A percentile compares a stretch with the other conserved stretches of the same genome.
Conservation (phyloP, 2,113 vertebrate genomes). For the Rhea americana region DNA sequence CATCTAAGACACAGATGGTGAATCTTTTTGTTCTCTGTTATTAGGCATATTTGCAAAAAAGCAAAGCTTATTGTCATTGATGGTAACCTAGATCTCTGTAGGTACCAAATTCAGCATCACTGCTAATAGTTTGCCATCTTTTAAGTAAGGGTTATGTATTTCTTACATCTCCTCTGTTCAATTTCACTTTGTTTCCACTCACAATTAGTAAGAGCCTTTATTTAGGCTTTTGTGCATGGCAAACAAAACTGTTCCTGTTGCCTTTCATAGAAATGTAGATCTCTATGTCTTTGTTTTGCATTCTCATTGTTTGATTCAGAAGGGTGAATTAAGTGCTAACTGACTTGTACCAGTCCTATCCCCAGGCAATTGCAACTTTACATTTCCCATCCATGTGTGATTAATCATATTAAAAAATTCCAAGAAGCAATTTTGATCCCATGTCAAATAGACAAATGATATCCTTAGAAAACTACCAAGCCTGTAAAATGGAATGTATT, state of each 20-base stretch:
- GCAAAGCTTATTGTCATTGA: neutral
- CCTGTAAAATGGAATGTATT: neutral
- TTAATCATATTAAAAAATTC: constrained; percentile 54
- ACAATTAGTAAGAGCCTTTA: neutral
- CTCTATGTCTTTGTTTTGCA: neutral
- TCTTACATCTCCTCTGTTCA: neutral
- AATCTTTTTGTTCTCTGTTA: neutral
- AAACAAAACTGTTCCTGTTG: neutral
- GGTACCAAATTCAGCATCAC: neutral
- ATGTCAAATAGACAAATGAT: constrained; percentile 22
- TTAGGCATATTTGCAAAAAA: neutral
- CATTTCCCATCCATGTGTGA: neutral
- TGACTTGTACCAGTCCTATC: neutral
- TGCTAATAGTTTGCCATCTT: fast-evolving
- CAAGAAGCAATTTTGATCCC: constrained; percentile 15
- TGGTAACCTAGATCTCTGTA: neutral
- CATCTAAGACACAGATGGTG: neutral
- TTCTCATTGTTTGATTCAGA: neutral
- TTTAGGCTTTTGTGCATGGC: neutral
- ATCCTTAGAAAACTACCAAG: constrained; percentile 3
- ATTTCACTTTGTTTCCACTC: neutral
- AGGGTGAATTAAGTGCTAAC: neutral
- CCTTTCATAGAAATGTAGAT: neutral
- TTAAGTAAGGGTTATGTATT: neutral
- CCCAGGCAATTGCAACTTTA: neutral